These are phyloP conservation scores for Aldabrachelys gigantea DNA, from an alignment of 2,113 vertebrate genomes.

Conservation along the genomic window DNA sequence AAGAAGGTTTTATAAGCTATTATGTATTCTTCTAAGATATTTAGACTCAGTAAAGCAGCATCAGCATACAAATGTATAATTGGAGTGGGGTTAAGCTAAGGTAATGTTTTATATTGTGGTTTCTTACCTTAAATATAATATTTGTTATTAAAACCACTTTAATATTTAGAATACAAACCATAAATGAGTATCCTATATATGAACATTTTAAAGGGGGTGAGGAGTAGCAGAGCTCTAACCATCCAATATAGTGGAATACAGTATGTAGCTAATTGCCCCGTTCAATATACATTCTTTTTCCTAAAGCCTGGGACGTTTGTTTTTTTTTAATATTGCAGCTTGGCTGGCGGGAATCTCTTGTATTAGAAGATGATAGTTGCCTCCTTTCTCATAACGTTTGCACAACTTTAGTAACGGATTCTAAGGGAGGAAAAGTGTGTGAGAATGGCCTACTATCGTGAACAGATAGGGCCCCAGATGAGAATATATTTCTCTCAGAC, in stretches of 20 bases:
- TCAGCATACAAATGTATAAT: background rate
- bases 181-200: background rate
- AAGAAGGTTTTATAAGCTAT: background rate
- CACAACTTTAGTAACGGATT: background rate
- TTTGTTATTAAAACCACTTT: background rate
- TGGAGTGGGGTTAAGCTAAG: background rate
- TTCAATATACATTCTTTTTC: background rate
- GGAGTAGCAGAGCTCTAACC: background rate
- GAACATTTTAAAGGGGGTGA: background rate
- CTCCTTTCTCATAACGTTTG: background rate
- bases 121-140: background rate
- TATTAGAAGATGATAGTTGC: background rate
- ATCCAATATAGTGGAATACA: background rate
- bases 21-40: background rate
- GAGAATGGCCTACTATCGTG: background rate
- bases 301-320: background rate
- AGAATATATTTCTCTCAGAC: background rate
- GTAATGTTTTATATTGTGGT: background rate
- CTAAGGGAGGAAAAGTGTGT: background rate
- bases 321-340: background rate
- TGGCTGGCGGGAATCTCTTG: background rate
- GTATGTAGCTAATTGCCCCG: background rate
- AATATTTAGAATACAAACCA: background rate
- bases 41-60: background rate
- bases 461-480: background rate